phyloP scores from a whole-genome alignment of 2,797 vertebrate species.

The Chrosomus eos region DNA sequence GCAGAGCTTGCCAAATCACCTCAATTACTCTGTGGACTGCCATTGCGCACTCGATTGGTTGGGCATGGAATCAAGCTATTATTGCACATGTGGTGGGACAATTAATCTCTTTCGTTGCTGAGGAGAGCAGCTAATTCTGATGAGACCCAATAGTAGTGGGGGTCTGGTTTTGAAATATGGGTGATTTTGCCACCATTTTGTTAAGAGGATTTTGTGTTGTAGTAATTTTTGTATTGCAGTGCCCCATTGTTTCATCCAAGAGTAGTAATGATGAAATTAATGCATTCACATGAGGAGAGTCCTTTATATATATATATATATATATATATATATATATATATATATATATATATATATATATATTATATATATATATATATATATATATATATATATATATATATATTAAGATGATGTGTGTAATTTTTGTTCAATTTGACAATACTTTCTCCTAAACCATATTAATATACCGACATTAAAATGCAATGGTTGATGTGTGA shows the following conservation, averaged over 20 bases:
- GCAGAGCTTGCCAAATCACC: slow-evolving; percentile 56
- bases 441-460: not conserved
- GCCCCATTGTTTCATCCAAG: slow-evolving; percentile 4
- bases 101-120: slow-evolving; percentile 62
- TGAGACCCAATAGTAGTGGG: slow-evolving; percentile 33
- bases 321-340: no score
- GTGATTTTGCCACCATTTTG: slow-evolving; percentile 23
- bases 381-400: no score
- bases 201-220: slow-evolving; percentile 9
- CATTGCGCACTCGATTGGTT: slow-evolving; percentile 56
- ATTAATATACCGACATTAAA: not conserved
- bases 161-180: slow-evolving; percentile 39
- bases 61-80: slow-evolving; percentile 63
- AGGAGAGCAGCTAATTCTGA: slow-evolving; percentile 45
- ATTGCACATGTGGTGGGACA: slow-evolving; percentile 62
- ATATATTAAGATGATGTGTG: not conserved
- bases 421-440: not conserved
- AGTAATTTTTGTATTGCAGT: not conserved
- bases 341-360: no score
- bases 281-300: not conserved
- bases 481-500: not conserved
- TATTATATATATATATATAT: no score
- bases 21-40: slow-evolving; percentile 61
- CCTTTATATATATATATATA: no score
- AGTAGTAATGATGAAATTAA: not conserved